These are phyloP conservation scores for Sardinella longiceps DNA, from an alignment of 2,797 vertebrate species.

Conservation along the genomic window DNA sequence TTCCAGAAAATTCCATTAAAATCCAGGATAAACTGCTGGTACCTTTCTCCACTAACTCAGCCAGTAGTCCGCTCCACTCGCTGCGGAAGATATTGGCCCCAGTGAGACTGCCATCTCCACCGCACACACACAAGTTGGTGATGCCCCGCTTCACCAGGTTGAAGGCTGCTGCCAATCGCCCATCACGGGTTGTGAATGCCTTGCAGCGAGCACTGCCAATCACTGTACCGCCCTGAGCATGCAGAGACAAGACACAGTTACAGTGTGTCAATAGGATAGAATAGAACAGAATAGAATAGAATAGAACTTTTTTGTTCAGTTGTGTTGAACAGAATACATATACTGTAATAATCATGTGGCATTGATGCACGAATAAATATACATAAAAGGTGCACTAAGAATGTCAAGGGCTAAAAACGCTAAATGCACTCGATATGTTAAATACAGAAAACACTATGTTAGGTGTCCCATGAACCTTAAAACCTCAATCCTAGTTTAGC, in stretches of 20 bases:
- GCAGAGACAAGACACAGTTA: slow-evolving; percentile 16
- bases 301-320: background rate
- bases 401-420: background rate
- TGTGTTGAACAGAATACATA: background rate
- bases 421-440: too few species aligned
- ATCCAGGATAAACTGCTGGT: background rate
- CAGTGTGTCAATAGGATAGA: too few species aligned
- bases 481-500: background rate
- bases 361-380: background rate
- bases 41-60: slow-evolving; percentile 86
- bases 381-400: background rate
- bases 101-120: slow-evolving; percentile 93
- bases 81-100: slow-evolving; percentile 91
- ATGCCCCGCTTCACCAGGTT: slow-evolving; percentile 91
- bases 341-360: background rate
- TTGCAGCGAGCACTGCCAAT: slow-evolving; percentile 96
- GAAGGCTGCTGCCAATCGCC: slow-evolving; percentile 82
- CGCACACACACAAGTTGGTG: slow-evolving; percentile 95
- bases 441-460: background rate
- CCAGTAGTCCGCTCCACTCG: slow-evolving; percentile 89
- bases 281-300: background rate
- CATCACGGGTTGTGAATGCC: slow-evolving; percentile 84
- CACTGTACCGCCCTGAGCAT: slow-evolving; percentile 86
- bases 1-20: background rate
- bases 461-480: background rate